Evolutionary conservation across 2,113 vertebrate genomes (phyloP).

Genomic region (Pteronura brasiliensis): DNA sequence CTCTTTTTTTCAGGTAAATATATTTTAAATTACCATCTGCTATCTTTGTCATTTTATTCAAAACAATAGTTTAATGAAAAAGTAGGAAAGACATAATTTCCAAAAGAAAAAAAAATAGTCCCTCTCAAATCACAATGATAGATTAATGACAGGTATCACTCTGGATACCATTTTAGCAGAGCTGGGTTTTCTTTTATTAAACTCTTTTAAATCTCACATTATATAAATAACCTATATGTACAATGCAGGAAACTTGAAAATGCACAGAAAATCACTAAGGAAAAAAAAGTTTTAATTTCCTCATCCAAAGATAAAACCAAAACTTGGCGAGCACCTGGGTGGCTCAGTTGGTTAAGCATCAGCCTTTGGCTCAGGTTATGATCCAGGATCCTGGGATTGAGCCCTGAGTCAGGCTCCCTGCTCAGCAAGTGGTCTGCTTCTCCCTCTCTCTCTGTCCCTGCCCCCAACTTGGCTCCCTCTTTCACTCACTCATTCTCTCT

Average conservation of each 20-base stretch:
- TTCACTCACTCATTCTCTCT: neutral
- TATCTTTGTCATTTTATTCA: slow-evolving; percentile 46
- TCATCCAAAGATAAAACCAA: neutral
- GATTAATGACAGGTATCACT: slow-evolving; percentile 55
- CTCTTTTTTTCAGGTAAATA: slow-evolving; percentile 37
- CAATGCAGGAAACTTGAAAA: slow-evolving; percentile 42
- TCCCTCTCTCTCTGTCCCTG: neutral
- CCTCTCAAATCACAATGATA: slow-evolving; percentile 47
- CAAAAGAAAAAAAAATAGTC: slow-evolving; percentile 53
- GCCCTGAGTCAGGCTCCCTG: neutral
- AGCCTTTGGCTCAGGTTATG: neutral
- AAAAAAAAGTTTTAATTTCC: neutral
- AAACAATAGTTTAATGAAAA: slow-evolving; percentile 52
- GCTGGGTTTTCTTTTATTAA: slow-evolving; percentile 60
- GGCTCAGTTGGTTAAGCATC: neutral
- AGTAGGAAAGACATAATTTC: slow-evolving; percentile 49
- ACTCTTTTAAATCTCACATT: slow-evolving; percentile 50
- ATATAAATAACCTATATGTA: slow-evolving; percentile 58
- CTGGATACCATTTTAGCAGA: slow-evolving; percentile 42
- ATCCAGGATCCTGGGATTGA: neutral
- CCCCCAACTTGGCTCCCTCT: neutral
- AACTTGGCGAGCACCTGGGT: neutral
- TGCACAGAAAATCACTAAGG: neutral
- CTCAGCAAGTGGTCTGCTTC: neutral
- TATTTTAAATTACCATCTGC: slow-evolving; percentile 44